A percentile compares a stretch with the other conserved stretches of the same genome.
These are phyloP conservation scores for Microtus richardsoni DNA, from an alignment of 2,113 vertebrate species.

Conservation along the genomic window DNA sequence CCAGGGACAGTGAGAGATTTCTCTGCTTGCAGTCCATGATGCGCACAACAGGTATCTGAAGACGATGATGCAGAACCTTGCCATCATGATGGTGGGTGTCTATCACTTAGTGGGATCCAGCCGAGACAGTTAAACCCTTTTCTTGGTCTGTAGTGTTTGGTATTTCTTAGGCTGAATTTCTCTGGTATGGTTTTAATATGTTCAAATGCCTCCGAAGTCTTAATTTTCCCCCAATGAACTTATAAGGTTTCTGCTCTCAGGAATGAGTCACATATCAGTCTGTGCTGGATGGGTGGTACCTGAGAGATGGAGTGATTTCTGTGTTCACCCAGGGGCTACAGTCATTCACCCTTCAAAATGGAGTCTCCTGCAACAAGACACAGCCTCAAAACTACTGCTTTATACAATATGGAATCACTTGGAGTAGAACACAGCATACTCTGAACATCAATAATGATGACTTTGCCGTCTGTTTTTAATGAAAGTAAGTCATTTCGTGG, in stretches of 20 bases:
- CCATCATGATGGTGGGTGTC: background rate
- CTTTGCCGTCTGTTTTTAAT: background rate
- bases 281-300: background rate
- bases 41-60: background rate
- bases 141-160: background rate
- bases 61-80: background rate
- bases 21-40: background rate
- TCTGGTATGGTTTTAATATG: background rate
- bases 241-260: no score
- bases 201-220: background rate
- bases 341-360: background rate
- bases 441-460: background rate
- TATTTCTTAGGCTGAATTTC: background rate
- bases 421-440: background rate
- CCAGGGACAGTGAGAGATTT: background rate
- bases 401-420: background rate
- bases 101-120: background rate
- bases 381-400: background rate
- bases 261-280: background rate
- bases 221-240: background rate
- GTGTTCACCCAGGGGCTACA: background rate
- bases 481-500: background rate
- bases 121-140: background rate
- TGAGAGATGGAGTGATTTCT: no score
- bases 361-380: background rate